These are phyloP conservation scores for Oceanites oceanicus DNA, from an alignment of 2,113 vertebrate species.

Conservation along the genomic window DNA sequence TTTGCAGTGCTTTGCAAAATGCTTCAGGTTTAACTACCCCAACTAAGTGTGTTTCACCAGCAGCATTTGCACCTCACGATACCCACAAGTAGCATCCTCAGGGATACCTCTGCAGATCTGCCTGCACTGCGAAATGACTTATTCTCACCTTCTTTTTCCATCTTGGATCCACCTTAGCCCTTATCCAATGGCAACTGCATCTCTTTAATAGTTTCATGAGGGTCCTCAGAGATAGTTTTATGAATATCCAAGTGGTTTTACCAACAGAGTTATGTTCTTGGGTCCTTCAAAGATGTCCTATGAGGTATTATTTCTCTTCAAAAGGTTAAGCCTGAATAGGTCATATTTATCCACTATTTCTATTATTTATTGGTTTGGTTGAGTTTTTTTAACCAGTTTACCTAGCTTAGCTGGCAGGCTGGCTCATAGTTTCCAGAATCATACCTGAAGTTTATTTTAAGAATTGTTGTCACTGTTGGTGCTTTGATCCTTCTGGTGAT, in stretches of 20 bases:
- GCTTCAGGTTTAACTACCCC: background rate
- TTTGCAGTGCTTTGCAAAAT: background rate
- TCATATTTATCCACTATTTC: background rate
- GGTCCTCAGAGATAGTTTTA: background rate
- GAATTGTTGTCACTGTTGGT: background rate
- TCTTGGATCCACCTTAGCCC: background rate
- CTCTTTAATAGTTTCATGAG: background rate
- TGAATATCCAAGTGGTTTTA: background rate
- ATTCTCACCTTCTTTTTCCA: background rate
- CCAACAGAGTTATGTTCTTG: background rate
- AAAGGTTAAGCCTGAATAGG: background rate
- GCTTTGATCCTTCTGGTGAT: background rate
- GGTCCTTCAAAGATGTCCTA: background rate
- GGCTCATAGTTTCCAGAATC: background rate
- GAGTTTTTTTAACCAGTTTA: background rate
- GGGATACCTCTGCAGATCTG: background rate
- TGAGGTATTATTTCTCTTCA: background rate
- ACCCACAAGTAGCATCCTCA: background rate
- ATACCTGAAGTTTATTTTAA: background rate
- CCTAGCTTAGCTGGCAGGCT: background rate
- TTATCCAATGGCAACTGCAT: background rate
- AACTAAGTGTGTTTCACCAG: background rate
- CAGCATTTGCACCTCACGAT: background rate
- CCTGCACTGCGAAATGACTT: background rate
- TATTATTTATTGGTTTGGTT: background rate